Evolutionary conservation across 2,888 invertebrate genomes (phyloP).

Genomic region (Onchidella celtica): DNA sequence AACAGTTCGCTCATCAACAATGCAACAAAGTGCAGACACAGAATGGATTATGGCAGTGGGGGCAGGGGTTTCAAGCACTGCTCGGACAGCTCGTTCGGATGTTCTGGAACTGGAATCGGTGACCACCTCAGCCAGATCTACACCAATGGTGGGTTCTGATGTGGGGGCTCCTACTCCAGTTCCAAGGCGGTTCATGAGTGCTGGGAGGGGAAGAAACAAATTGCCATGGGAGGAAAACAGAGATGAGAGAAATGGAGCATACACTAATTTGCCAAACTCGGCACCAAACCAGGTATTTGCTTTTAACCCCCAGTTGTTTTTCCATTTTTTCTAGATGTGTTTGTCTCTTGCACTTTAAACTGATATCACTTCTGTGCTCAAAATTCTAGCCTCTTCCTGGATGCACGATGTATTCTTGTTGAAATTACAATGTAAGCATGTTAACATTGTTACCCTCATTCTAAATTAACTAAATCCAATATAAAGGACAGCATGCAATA

Average conservation of each 20-base stretch:
- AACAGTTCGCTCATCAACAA: slow-evolving; percentile 70
- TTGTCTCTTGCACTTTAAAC: not conserved
- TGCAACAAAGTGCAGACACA: slow-evolving; percentile 84
- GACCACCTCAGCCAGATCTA: slow-evolving; percentile 63
- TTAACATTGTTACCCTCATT: too few species aligned
- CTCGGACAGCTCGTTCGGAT: slow-evolving; percentile 68
- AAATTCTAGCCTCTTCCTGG: not conserved
- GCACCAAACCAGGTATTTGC: slow-evolving; percentile 56
- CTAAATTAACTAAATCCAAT: too few species aligned
- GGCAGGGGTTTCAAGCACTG: slow-evolving; percentile 71
- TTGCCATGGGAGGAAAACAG: slow-evolving; percentile 78
- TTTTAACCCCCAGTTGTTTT: not conserved
- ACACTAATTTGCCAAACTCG: slow-evolving; percentile 55
- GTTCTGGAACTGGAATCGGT: slow-evolving; percentile 73
- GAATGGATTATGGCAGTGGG: slow-evolving; percentile 86
- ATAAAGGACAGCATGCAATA: too few species aligned
- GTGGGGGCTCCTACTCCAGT: slow-evolving; percentile 59
- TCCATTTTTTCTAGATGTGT: not conserved
- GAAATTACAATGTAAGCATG: too few species aligned
- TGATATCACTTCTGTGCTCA: not conserved
- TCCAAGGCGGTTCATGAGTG: slow-evolving; percentile 74
- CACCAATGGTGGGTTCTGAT: slow-evolving; percentile 58
- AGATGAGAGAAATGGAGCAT: slow-evolving; percentile 54
- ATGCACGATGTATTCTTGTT: too few species aligned
- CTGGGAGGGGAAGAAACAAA: slow-evolving; percentile 74